Evolutionary conservation across 2,797 vertebrate genomes (phyloP), one percentile per base, ranked within the genome.

Genomic region (Sebastolobus alascanus): DNA sequence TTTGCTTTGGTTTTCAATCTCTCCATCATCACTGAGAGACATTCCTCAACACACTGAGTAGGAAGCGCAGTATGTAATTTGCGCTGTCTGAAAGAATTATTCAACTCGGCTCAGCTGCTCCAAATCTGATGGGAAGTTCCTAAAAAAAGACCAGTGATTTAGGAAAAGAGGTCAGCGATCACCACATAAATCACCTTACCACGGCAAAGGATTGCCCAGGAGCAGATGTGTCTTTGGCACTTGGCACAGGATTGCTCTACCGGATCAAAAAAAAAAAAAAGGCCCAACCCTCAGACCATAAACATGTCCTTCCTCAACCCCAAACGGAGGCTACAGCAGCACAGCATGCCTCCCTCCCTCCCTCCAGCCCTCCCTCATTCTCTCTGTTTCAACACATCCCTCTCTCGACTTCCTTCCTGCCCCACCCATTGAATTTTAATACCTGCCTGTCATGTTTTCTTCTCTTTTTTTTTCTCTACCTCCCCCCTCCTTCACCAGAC

Each of bases 361-460:
- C 84, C 82, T 84, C 79, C 70, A 71, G 61, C 88, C 80, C 83
- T 86, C 83, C 86, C 84, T 87, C 80, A 82, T 83, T 88, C 87
- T 87, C 85, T 90, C 87, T 92, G 90, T 94, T 93, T 93, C 91
- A 93, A 93, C 92, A 92, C 93, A 92, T 93, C 89, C 89, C 93
- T 83, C 88, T 90, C 86, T 92, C 89, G 10, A 90, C 90, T 85
- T 92, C 89, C 90, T 91, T 92, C 90, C 93, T 92, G 92, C 93
- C 93, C 92, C 92, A 93, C 90, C 93, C 91, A 90, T 90, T 94
- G 91, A 91, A 90, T 92, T 89, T 92, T 90, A 94, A 93, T 94
- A 93, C 94, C 92, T 94, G 92, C 94, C 92, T 95, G 92, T 96
- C 94, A 94, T 95, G 91, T 92, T 93, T 87, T 88, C 84, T 87